These are phyloP conservation scores for Hylaeus volcanicus DNA, from an alignment of 1,140 invertebrate species.

Conservation along the genomic window DNA sequence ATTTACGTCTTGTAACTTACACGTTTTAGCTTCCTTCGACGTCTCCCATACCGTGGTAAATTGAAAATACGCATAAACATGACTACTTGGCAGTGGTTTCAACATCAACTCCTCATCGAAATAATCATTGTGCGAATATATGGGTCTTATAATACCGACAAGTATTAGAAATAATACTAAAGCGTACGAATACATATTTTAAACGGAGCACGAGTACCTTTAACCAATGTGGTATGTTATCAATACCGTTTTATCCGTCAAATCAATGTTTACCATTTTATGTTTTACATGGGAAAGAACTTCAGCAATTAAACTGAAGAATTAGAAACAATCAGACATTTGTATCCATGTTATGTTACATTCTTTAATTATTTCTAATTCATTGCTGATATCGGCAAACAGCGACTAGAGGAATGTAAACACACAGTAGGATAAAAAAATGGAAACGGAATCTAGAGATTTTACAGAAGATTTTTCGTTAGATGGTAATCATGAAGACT, in stretches of 20 bases:
- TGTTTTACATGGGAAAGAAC: not conserved
- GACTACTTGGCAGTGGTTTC: constrained; percentile 88
- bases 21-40: constrained; percentile 77
- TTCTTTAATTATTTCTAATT: not conserved
- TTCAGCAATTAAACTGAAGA: not conserved
- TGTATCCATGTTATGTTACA: not conserved
- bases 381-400: not conserved
- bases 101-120: constrained; percentile 91
- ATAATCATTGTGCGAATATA: constrained; percentile 80
- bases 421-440: not conserved
- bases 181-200: constrained; percentile 28
- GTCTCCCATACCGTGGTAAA: constrained; percentile 90
- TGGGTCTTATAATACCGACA: constrained; percentile 40
- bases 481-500: not conserved
- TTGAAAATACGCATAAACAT: constrained; percentile 92
- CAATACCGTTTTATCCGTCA: not conserved
- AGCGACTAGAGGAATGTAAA: not conserved
- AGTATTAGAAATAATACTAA: constrained; percentile 34
- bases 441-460: not conserved
- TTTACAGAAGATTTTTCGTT: not conserved
- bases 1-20: constrained; percentile 79
- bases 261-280: not conserved
- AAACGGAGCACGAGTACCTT: not conserved
- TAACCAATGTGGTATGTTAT: not conserved
- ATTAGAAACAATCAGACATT: not conserved